A percentile compares a stretch with the other conserved stretches of the same genome.
Conservation (phyloP, 2,888 invertebrate species). For the Phymatocera aterrima region DNA sequence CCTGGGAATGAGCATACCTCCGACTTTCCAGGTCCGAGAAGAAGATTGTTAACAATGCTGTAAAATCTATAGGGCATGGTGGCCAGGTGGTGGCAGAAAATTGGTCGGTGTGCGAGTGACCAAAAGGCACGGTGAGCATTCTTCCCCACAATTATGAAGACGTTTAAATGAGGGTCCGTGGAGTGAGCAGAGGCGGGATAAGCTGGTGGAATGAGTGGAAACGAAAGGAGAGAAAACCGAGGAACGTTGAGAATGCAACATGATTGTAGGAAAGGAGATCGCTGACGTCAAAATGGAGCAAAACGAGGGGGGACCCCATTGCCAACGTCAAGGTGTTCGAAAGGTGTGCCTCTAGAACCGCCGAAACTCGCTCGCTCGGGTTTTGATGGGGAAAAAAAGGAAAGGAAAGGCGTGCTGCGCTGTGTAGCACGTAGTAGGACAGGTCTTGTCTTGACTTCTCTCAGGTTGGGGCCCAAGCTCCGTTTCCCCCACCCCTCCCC, state of each 20-base stretch:
- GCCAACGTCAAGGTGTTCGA: constrained; percentile 56
- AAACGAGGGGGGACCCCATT: constrained; percentile 49
- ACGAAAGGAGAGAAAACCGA: not conserved
- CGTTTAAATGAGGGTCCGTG: not conserved
- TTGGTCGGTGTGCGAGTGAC: not conserved
- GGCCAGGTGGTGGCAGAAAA: not conserved
- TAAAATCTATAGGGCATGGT: not conserved
- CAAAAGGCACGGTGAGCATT: not conserved
- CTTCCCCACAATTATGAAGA: not conserved
- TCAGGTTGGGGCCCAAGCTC: not conserved
- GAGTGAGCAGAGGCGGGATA: not conserved
- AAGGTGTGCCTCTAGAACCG: constrained; percentile 53
- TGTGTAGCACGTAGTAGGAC: constrained; percentile 51
- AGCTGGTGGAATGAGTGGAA: not conserved
- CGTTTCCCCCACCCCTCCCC: not conserved
- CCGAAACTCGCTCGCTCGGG: constrained; percentile 44
- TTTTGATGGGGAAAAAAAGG: constrained; percentile 25
- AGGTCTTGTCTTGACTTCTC: not conserved
- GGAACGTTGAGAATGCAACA: constrained; percentile 43
- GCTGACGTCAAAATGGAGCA: constrained; percentile 1
- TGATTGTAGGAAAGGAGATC: constrained; percentile 39
- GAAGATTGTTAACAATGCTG: not conserved
- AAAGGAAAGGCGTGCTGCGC: constrained; percentile 53
- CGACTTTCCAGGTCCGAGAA: too few species aligned
- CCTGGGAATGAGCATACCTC: too few species aligned